Evolutionary conservation across 2,113 vertebrate species (phyloP).

Genomic region (Forbesichthys papilliferus): DNA sequence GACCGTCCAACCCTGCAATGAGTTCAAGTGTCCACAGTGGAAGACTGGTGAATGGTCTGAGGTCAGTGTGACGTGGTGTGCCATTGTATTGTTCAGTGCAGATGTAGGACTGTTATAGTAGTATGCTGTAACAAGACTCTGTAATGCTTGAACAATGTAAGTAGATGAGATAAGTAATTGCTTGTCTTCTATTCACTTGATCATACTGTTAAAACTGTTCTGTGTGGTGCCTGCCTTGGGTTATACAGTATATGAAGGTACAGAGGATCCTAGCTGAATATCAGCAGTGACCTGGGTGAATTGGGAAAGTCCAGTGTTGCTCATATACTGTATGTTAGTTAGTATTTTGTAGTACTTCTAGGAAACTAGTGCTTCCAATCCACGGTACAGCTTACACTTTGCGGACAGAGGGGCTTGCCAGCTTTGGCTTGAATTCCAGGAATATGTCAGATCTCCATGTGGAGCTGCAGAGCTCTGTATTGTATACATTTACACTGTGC

Average conservation of each 20-base stretch:
- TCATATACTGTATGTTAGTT: constrained; percentile 10
- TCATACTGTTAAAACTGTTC: too few species aligned
- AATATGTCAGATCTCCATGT: constrained; percentile 60
- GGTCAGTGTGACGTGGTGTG: constrained; percentile 72
- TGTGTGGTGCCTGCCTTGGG: too few species aligned
- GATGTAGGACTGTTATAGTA: too few species aligned
- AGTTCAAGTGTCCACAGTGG: constrained; percentile 92
- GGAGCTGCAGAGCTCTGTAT: constrained; percentile 50
- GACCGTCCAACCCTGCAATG: constrained; percentile 85
- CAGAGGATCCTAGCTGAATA: too few species aligned
- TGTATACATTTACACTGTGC: constrained; percentile 34
- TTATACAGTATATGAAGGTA: too few species aligned
- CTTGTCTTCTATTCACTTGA: too few species aligned
- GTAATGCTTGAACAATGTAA: too few species aligned
- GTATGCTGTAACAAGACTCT: too few species aligned
- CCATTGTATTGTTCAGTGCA: too few species aligned
- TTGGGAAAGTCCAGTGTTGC: constrained; percentile 35
- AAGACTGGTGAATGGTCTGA: constrained; percentile 94
- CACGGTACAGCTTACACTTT: constrained; percentile 40
- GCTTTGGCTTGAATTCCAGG: constrained; percentile 58
- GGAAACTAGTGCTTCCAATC: constrained; percentile 37
- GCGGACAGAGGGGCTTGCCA: constrained; percentile 44
- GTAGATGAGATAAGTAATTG: too few species aligned
- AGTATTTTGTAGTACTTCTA: not conserved
- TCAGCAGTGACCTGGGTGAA: not conserved